Conservation (phyloP, 2,797 vertebrate genomes). For the Nyctibius grandis region DNA sequence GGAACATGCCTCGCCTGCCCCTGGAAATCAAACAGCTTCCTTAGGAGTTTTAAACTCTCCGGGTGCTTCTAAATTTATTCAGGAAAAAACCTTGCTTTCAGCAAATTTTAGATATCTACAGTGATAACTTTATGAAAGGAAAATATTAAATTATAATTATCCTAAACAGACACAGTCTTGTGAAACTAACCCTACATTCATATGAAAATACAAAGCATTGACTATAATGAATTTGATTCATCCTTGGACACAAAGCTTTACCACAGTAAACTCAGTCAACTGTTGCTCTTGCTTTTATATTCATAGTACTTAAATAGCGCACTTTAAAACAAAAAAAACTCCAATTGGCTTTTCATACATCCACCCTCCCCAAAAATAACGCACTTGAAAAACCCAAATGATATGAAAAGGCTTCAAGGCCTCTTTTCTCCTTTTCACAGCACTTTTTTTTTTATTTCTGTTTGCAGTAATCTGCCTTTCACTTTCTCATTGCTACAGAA, state of each 20-base stretch:
- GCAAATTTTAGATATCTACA: conserved; percentile 78
- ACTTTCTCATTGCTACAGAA: conserved; percentile 88
- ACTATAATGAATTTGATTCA: conserved; percentile 83
- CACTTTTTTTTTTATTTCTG: conserved; percentile 80
- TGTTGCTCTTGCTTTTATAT: conserved; percentile 86
- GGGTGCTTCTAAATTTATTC: conserved; percentile 68
- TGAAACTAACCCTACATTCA: conserved; percentile 82
- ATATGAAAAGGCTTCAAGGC: conserved; percentile 85
- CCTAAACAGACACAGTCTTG: conserved; percentile 83
- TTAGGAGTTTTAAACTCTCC: conserved; percentile 74
- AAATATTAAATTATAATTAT: conserved; percentile 85
- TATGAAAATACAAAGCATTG: conserved; percentile 81
- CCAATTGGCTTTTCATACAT: conserved; percentile 85
- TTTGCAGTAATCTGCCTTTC: conserved; percentile 88
- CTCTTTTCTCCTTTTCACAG: conserved; percentile 85
- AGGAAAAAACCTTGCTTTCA: conserved; percentile 59
- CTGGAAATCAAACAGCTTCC: conserved; percentile 73
- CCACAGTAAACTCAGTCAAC: conserved; percentile 84
- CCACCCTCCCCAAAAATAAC: conserved; percentile 84
- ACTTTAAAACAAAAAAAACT: conserved; percentile 83
- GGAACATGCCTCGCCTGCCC: conserved; percentile 72
- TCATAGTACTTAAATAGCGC: conserved; percentile 83
- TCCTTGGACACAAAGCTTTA: conserved; percentile 82
- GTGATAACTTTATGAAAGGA: conserved; percentile 79
- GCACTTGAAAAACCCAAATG: conserved; percentile 85